Conservation (phyloP, 2,797 vertebrate genomes). For the Syndactyla subalaris region DNA sequence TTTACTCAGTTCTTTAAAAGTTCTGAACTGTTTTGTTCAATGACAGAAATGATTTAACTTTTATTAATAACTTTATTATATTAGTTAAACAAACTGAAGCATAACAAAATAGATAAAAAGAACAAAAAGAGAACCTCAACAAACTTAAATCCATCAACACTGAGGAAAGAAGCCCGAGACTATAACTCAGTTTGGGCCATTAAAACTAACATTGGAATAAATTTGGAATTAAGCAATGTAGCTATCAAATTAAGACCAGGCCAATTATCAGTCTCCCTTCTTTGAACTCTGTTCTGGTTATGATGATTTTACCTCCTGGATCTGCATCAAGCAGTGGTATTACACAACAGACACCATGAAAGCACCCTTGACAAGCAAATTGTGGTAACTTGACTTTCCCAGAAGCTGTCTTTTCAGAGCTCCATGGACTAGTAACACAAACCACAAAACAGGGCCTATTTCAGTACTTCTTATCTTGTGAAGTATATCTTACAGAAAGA, state of each 20-base stretch:
- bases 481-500: neutral
- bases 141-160: slow-evolving; percentile 48
- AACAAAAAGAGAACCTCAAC: neutral
- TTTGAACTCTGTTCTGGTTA: slow-evolving; percentile 16
- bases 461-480: neutral
- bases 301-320: slow-evolving; percentile 19
- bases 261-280: neutral
- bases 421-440: neutral
- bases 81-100: slow-evolving; percentile 37
- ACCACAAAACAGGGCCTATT: neutral
- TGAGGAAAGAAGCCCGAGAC: neutral
- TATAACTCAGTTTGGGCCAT: neutral
- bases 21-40: slow-evolving; percentile 5
- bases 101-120: slow-evolving; percentile 14
- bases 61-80: slow-evolving; percentile 13
- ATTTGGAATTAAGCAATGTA: slow-evolving; percentile 23
- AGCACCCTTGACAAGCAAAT: neutral
- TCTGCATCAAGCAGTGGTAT: neutral
- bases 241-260: slow-evolving; percentile 9
- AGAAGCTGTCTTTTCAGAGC: neutral
- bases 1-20: neutral
- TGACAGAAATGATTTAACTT: neutral
- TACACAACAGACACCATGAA: neutral
- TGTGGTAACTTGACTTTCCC: neutral
- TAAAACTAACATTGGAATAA: slow-evolving; percentile 15